Evolutionary conservation across 2,113 vertebrate genomes (phyloP), one percentile per base, ranked within the genome.

Genomic region (Eleginops maclovinus): DNA sequence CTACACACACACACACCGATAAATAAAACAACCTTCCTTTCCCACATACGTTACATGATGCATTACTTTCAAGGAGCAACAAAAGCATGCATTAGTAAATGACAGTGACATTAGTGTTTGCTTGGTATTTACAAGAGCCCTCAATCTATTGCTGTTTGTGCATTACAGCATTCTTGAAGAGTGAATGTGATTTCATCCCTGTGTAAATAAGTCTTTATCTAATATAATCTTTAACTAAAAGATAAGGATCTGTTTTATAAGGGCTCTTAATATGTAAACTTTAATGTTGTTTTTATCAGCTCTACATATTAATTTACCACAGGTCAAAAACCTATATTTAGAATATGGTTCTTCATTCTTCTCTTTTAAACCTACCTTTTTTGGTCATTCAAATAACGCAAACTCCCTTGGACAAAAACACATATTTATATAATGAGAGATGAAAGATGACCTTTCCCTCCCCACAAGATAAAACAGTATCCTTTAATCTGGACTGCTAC

Each of bases 361-460:
- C 21, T 17, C 3, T 49, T 47, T 55, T 4, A 31, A 56, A 49
- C 6, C 15, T 2, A 17, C 21, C 8, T 26, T 54, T 55, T 58
- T 60, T 54, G 40, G 12, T 26, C 60, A 28, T 56, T 43, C 60
- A 28, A 26, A 61, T 46, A 54, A 15, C 13, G 47, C 13, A 56
- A 28, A 78, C 21, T 15, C 9, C 0, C 3, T 3, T 47, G 54
- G 46, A 77, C 51, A 76, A 40, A 75, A 47, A 53, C 62, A 19
- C 31, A 46, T 11, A 21, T 63, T 75, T 81, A 62, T 83, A 61
- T 80, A 90, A 90, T 86, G 61, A 81, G 77, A 89, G 84, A 89
- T 88, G 85, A 90, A 77, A 88, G 84, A 83, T 89, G 80, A 78
- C 86, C 70, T 90, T 88, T 88, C 84, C 66, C 15, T 89, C 62